A percentile compares a stretch with the other conserved stretches of the same genome.
Evolutionary conservation across 2,113 vertebrate species (phyloP).

Genomic region (Hippocampus abdominalis): DNA sequence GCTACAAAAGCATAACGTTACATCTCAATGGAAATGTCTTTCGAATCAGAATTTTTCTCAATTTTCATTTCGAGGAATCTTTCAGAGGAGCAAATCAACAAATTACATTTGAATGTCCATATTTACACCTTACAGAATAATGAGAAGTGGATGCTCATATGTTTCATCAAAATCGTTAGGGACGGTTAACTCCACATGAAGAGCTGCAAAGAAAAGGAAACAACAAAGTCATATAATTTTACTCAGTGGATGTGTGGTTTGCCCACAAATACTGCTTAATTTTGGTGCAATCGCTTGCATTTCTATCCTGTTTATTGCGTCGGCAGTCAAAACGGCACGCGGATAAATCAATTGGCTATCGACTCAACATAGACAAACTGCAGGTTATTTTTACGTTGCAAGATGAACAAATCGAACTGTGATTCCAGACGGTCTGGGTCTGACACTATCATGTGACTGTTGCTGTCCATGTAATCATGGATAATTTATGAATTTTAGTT

Average conservation of each 20-base stretch:
- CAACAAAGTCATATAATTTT: not conserved
- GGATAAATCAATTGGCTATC: not conserved
- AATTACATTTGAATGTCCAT: not conserved
- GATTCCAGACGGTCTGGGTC: not conserved
- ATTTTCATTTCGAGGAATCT: not conserved
- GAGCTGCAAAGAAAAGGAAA: conserved; percentile 46
- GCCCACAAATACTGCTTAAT: not conserved
- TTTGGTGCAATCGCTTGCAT: not conserved
- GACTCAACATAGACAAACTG: not conserved
- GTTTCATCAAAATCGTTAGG: conserved; percentile 65
- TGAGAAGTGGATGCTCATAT: conserved; percentile 58
- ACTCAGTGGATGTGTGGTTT: not conserved
- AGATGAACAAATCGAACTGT: not conserved
- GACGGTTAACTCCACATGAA: conserved; percentile 63
- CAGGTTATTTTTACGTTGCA: not conserved
- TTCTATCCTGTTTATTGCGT: not conserved
- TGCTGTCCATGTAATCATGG: not conserved
- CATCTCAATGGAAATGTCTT: too few species aligned
- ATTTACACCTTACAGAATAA: conserved; percentile 62
- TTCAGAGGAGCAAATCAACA: not conserved
- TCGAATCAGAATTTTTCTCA: not conserved
- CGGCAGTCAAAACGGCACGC: not conserved
- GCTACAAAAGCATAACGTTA: not conserved
- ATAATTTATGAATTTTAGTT: too few species aligned
- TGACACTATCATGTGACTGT: not conserved